A percentile compares a stretch with the other conserved stretches of the same genome.
phyloP scores from a whole-genome alignment of 2,797 vertebrate species.

The Rhynchonycteris naso region DNA sequence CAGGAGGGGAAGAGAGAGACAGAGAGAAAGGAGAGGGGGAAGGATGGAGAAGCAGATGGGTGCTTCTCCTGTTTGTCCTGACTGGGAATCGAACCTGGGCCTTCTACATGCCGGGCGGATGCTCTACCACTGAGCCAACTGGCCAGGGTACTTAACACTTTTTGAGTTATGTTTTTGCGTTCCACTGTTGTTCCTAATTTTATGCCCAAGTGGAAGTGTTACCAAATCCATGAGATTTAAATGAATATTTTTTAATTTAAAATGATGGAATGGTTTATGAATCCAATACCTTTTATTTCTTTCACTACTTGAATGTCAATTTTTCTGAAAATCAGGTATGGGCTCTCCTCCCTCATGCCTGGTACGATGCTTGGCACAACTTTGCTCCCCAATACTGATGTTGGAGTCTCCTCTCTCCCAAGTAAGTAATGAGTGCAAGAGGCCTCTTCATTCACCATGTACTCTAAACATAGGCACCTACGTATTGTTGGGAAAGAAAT shows the following conservation, averaged over 20 bases:
- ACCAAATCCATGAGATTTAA: conserved; percentile 25
- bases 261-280: conserved; percentile 44
- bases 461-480: background rate
- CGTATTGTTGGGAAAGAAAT: background rate
- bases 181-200: conserved; percentile 33
- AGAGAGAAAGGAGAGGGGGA: no score
- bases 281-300: background rate
- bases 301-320: background rate
- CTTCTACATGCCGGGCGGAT: no score
- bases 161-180: conserved; percentile 31
- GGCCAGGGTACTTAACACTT: background rate
- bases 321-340: background rate
- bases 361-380: rapidly evolving
- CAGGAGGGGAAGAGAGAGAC: no score
- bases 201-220: conserved; percentile 16
- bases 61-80: no score
- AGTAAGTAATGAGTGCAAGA: background rate
- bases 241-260: conserved; percentile 60
- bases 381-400: background rate
- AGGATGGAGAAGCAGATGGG: no score
- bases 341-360: background rate
- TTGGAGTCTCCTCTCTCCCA: background rate
- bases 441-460: background rate
- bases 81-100: no score
- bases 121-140: no score